A percentile compares a stretch with the other conserved stretches of the same genome.
Evolutionary conservation across 2,888 invertebrate species (phyloP).

Genomic region (Fragum whitleyi): DNA sequence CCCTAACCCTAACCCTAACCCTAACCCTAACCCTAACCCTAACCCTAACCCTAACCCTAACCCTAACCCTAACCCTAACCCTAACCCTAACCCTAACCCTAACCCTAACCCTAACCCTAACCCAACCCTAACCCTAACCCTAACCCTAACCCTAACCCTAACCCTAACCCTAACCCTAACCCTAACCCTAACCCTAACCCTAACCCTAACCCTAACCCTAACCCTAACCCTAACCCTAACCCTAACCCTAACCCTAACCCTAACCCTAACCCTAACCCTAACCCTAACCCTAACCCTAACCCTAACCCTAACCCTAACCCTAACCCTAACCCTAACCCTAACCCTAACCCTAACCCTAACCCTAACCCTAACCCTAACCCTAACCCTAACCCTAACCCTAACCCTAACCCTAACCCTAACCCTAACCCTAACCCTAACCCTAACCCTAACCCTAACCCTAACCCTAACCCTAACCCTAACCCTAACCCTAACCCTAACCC

Average conservation of each 20-base stretch:
- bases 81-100: conserved; percentile 62
- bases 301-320: conserved; percentile 62
- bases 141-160: conserved; percentile 61
- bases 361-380: conserved; percentile 61
- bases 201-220: conserved; percentile 62
- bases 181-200: conserved; percentile 71
- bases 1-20: conserved; percentile 61
- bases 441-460: conserved; percentile 62
- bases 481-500: conserved; percentile 59
- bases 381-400: conserved; percentile 58
- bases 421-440: conserved; percentile 65
- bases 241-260: conserved; percentile 70
- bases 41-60: conserved; percentile 69
- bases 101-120: conserved; percentile 48
- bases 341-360: conserved; percentile 68
- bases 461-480: conserved; percentile 59
- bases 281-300: conserved; percentile 70
- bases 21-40: conserved; percentile 59
- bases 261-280: conserved; percentile 60
- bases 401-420: conserved; percentile 65
- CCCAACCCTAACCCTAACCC: too few relatives aligned
- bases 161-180: conserved; percentile 64
- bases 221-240: conserved; percentile 57
- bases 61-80: conserved; percentile 58
- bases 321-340: conserved; percentile 67